Percentiles rank a stretch among this genome's conserved stretches.
Conservation (phyloP, 1,140 invertebrate species). For the Amphibalanus amphitrite region DNA sequence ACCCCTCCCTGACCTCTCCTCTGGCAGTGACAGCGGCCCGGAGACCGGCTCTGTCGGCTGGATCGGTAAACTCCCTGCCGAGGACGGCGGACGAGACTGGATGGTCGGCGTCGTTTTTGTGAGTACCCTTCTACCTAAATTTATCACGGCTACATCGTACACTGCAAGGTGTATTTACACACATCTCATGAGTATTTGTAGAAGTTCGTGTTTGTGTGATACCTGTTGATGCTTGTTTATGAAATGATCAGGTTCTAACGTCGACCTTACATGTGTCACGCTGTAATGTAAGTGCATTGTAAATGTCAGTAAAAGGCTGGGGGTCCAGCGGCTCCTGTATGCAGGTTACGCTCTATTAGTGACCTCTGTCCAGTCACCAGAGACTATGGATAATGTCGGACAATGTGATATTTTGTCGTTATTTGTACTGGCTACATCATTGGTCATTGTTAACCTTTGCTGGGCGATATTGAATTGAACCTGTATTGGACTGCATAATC, state of each 20-base stretch:
- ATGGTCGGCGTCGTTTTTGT: slow-evolving; percentile 37
- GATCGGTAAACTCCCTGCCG: slow-evolving; percentile 29
- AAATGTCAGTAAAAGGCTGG: too few relatives aligned
- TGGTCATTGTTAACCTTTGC: too few relatives aligned
- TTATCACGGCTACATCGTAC: slow-evolving; percentile 4
- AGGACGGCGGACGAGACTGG: slow-evolving; percentile 24
- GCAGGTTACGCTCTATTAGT: too few relatives aligned
- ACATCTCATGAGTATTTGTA: slow-evolving; percentile 4
- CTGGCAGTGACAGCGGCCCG: slow-evolving; percentile 27
- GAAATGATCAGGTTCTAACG: neutral
- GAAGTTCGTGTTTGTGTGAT: neutral
- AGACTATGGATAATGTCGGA: too few relatives aligned
- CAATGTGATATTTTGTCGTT: too few relatives aligned
- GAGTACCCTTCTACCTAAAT: slow-evolving; percentile 20
- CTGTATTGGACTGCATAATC: too few relatives aligned
- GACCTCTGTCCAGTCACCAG: too few relatives aligned
- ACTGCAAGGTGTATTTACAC: too few relatives aligned
- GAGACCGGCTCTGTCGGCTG: slow-evolving; percentile 31
- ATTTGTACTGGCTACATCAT: too few relatives aligned
- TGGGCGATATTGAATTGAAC: too few relatives aligned
- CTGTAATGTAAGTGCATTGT: too few relatives aligned
- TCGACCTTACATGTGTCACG: neutral
- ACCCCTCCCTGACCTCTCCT: neutral
- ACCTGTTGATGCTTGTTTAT: neutral
- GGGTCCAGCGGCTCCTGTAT: too few relatives aligned